Evolutionary conservation across 2,113 vertebrate species (phyloP), one percentile per base, ranked within the genome.

Genomic region (Struthidea cinerea): DNA sequence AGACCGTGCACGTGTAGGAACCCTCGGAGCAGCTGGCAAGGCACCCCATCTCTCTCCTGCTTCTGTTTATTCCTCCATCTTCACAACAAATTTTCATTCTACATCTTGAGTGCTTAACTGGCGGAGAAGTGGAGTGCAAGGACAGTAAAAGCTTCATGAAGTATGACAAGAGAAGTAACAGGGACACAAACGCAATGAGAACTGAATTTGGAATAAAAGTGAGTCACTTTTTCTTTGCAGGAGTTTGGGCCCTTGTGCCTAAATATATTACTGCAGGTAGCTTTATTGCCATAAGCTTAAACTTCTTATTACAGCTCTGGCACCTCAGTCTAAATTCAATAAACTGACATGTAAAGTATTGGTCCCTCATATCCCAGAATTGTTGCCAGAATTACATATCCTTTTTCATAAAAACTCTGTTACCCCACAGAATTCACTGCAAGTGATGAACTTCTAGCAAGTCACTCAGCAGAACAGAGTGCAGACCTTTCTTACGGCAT

Each of bases 11-110:
- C 3, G 2, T 15, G 13, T 19, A 56, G 75, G 82, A 97, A 61
- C 35, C 46, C 82, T 73, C 20, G 23, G 84, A 76, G 69, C 14
- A 59, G 55, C 88, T 80, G 78, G 30, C 60, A 91, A 82, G 37
- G n/a, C 60, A 84, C 53, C 79, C 18, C 44, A 59, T 57, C 44
- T 87, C 95, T 70, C 32, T 84, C 26, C 42, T 16, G 70, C n/a
- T 74, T 89, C 86, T 91, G 15, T 87, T 93, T 94, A 22, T 6
- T 61, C 63, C 82, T 93, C 60, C 16, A 10, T 47, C 64, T 84
- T 81, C 41, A 57, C 50, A 71, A 20, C 65, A 44, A 90, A 84
- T 42, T 88, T 94, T 68, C 95, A 94, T 91, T 65, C 60, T n/a
- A 44, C 42, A 16, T 75, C 64, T 69, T 46, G 52, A 74, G 32